phyloP scores from a whole-genome alignment of 2,113 vertebrate genomes.

The Xenotilapia flavipinnis region DNA sequence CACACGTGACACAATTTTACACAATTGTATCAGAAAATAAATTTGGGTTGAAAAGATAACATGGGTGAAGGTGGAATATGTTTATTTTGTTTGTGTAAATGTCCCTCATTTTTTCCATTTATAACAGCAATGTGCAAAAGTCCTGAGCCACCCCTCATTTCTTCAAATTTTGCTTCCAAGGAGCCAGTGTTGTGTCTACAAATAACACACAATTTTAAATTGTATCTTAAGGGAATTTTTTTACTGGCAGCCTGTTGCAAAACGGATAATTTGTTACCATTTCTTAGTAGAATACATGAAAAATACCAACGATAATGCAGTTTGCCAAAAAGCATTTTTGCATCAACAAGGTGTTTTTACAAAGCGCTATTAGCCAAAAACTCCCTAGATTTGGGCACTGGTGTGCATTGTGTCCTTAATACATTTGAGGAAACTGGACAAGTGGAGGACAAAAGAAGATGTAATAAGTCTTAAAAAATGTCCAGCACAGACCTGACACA shows the following conservation, averaged over 20 bases:
- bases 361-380: neutral
- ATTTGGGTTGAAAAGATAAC: neutral
- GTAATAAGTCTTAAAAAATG: neutral
- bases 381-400: accelerated
- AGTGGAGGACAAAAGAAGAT: neutral
- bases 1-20: neutral
- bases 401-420: neutral
- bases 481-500: neutral
- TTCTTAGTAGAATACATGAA: neutral
- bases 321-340: neutral
- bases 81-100: neutral
- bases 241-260: neutral
- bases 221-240: neutral
- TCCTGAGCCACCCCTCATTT: neutral
- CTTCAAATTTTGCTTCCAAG: neutral
- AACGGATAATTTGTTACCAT: neutral
- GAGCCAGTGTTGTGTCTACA: neutral
- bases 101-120: neutral
- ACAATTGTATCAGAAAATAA: neutral
- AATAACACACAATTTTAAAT: neutral
- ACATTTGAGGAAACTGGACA: neutral
- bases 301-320: neutral
- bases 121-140: neutral
- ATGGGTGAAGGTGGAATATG: neutral
- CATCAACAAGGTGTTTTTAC: neutral